Evolutionary conservation across 2,797 vertebrate species (phyloP), one percentile per base, ranked within the genome.

Genomic region (Esox lucius): DNA sequence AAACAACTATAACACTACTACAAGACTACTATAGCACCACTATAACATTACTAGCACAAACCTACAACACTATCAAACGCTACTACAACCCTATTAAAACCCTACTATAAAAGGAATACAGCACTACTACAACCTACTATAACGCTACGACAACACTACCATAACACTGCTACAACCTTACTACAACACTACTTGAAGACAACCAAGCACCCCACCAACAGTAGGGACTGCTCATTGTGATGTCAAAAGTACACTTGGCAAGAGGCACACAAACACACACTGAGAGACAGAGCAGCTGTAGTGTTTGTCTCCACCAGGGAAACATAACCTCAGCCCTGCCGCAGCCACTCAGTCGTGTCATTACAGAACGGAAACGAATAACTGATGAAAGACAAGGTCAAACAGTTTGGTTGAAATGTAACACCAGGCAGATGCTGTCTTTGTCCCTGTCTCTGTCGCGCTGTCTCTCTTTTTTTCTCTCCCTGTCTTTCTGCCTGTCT

Each of bases 221-320:
- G 42, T 46, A 46, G 9, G 42, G 42, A 46, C 12, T 46, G 42
- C 42, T 46, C 42, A 46, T 11, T 46, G 42, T 46, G 42, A 1
- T 46, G 42, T 46, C 42, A 46, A 13, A 46, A 46, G 42, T 46
- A 46, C 7, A 46, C 42, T 46, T 46, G 12, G 42, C 42, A 46
- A 46, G 42, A 39, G 4, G 51, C 17, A 53, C 85, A 91, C 79
- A 79, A 66, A 49, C 62, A 65, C 48, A 68, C 39, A 74, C 72
- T 77, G 74, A 81, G 83, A 78, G 72, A 84, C 85, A 81, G 88
- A 89, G 81, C 91, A 93, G 91, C 89, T 92, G 92, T 74, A 84
- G 73, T 75, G 72, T 82, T 4, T 19, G 53, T n/a, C 53, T 22
- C n/a, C 53, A n/a, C 53, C 53, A 71, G 81, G 77, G 77, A 86